Percentiles rank a stretch among this genome's conserved stretches.
Evolutionary conservation across 2,113 vertebrate species (phyloP).

Genomic region (Tragelaphus scriptus): DNA sequence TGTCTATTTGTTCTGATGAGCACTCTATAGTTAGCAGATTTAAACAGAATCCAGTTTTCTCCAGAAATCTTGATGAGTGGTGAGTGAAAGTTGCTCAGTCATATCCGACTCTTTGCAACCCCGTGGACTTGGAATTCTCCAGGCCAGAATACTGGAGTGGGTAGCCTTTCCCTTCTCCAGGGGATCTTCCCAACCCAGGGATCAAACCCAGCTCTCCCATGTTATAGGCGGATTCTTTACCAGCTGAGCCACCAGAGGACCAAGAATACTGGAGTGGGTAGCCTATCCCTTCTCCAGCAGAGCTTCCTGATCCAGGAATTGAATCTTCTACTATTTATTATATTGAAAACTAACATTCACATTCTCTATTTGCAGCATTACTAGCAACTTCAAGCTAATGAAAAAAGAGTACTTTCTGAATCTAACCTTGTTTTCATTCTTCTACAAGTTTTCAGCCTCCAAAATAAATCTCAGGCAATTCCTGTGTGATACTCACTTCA

Average conservation of each 20-base stretch:
- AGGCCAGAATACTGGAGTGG: background rate
- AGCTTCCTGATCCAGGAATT: background rate
- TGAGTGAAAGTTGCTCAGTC: background rate
- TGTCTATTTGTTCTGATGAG: background rate
- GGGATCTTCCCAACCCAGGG: background rate
- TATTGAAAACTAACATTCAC: background rate
- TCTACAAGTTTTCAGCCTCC: background rate
- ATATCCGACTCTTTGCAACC: background rate
- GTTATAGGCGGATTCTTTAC: background rate
- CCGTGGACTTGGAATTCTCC: background rate
- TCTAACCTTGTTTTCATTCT: background rate
- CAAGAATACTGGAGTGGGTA: background rate
- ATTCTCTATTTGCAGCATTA: background rate
- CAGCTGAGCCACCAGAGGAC: background rate
- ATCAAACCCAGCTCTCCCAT: accelerated
- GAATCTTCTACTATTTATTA: background rate
- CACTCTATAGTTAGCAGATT: background rate
- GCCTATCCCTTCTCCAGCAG: background rate
- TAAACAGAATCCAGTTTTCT: background rate
- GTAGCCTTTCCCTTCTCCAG: background rate
- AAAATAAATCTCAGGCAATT: background rate
- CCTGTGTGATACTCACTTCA: background rate
- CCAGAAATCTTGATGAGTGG: background rate
- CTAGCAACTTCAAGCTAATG: background rate
- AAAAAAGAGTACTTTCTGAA: background rate